Evolutionary conservation across 1,140 invertebrate species (phyloP).

Genomic region (Drosophila sp.): DNA sequence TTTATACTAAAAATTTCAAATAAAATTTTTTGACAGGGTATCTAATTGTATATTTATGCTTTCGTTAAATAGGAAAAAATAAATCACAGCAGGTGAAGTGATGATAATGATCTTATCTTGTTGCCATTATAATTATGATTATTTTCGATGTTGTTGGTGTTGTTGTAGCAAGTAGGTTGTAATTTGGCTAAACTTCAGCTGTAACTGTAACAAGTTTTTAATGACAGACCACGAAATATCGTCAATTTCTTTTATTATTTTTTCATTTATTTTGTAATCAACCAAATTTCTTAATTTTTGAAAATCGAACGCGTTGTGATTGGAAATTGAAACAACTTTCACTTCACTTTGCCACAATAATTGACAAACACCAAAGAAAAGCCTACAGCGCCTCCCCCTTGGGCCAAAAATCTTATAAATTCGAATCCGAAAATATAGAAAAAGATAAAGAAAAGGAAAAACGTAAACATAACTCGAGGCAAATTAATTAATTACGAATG

Average conservation of each 20-base stretch:
- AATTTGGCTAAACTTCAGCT: background rate
- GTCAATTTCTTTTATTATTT: slow-evolving; percentile 40
- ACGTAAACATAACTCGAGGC: slow-evolving; percentile 52
- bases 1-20: too few species aligned
- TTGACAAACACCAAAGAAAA: slow-evolving; percentile 71
- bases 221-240: slow-evolving; percentile 39
- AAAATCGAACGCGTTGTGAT: slow-evolving; percentile 43
- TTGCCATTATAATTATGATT: slow-evolving; percentile 47
- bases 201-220: slow-evolving; percentile 52
- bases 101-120: slow-evolving; percentile 46
- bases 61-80: slow-evolving; percentile 11
- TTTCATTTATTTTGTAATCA: slow-evolving; percentile 8
- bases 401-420: slow-evolving; percentile 16
- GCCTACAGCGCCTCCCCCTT: slow-evolving; percentile 36
- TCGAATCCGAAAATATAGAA: slow-evolving; percentile 40
- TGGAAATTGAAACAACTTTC: slow-evolving; percentile 74
- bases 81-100: slow-evolving; percentile 56
- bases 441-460: too few species aligned
- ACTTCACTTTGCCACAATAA: slow-evolving; percentile 68
- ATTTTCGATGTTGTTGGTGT: background rate
- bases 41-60: background rate
- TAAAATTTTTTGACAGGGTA: background rate
- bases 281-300: slow-evolving; percentile 73
- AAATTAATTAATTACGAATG: slow-evolving; percentile 79
- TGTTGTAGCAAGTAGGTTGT: slow-evolving; percentile 11